Evolutionary conservation across 2,888 invertebrate genomes (phyloP), one percentile per base, ranked within the genome.

Genomic region (Stenchaetothrips biformis): DNA sequence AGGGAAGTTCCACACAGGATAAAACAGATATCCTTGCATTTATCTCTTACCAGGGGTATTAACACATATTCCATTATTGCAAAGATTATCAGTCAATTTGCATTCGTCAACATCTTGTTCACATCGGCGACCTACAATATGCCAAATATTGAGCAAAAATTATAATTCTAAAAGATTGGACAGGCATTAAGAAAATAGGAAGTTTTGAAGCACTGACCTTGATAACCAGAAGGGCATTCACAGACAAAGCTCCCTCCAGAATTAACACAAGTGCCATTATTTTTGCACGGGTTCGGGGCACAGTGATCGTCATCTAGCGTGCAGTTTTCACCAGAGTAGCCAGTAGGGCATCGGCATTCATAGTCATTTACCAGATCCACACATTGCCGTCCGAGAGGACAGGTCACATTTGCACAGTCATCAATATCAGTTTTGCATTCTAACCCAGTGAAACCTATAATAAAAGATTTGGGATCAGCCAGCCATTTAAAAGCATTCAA

Each of bases 41-140:
- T 78, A 48, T 48, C 2, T 21, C 82, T 82, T 84, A 86, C 95
- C 95, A 25, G 89, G 88, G 13, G 87, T 90, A 86, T 96, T 96
- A 49, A 94, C 88, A 86, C 96, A 96, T 81, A 95, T 93, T 47
- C 96, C 96, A 84, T 94, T 89, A 84, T 93, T 92, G 86, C 96
- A 96, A 82, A 93, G 90, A 77, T 88, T 88, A 78, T 89, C 88
- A 53, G 86, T 85, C 0, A 86, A 84, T 80, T 88, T 86, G 86
- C 95, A 95, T 86, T 96, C 96, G 85, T 96, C 91, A 21, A 95
- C 89, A 85, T 96, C 95, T 80, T 88, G 85, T 78, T 90, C 88
- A 84, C 91, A 91, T 78, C 85, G 83, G 78, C 84, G 82, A 48
- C 90, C 90, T 87, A 84, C 83, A 83, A 85, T 85, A 67, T 79